phyloP scores from a whole-genome alignment of 30 jellyfish, hydroid and myxozoan species.

The Aurelia aurita region DNA sequence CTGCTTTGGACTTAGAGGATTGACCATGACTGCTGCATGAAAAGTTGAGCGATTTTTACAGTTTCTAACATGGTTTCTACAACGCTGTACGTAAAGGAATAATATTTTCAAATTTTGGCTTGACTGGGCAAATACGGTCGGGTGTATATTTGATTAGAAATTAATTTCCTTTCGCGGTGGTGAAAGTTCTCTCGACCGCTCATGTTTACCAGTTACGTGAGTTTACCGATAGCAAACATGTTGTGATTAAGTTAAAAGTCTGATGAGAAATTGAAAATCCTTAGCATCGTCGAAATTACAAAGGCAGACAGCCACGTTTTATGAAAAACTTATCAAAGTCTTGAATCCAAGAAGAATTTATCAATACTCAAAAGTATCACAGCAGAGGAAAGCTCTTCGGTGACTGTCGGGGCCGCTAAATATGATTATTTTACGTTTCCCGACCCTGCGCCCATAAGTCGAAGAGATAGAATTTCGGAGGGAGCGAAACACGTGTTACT shows the following conservation, averaged over 20 bases:
- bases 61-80: too few relatives aligned
- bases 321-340: too few relatives aligned
- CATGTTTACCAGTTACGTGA: conserved; percentile 5
- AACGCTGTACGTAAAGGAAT: conserved; percentile 1
- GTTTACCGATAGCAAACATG: conserved; percentile 54
- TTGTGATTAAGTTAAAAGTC: conserved; percentile 15
- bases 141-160: conserved; percentile 47
- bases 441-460: conserved; percentile 5
- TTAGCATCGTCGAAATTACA: conserved; percentile 8
- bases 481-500: conserved; percentile 31
- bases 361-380: too few relatives aligned
- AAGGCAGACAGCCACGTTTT: conserved; percentile 26
- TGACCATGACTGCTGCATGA: too few relatives aligned
- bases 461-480: conserved; percentile 3
- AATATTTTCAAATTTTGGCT: conserved; percentile 12
- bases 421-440: neutral
- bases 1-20: too few relatives aligned
- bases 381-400: neutral
- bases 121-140: conserved; percentile 56
- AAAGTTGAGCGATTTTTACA: too few relatives aligned
- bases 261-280: neutral
- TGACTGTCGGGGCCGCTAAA: neutral
- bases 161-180: conserved; percentile 26
- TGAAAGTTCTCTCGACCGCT: conserved; percentile 15
- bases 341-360: too few relatives aligned